Conservation (phyloP, 2,113 vertebrate species). For the Cochlearius cochlearius region DNA sequence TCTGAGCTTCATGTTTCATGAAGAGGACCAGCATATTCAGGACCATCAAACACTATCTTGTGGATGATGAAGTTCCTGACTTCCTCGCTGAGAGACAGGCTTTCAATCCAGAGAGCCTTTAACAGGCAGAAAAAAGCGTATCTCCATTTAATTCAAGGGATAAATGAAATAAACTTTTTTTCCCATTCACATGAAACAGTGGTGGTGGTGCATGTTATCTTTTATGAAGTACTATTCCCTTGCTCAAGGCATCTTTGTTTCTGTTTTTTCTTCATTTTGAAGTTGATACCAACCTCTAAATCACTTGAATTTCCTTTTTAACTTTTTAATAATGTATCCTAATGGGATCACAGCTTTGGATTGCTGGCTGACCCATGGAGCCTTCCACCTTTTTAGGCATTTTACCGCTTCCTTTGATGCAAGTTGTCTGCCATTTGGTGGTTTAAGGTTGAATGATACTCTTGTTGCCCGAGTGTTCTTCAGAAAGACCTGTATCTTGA, state of each 20-base stretch:
- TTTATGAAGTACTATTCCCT: not conserved
- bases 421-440: not conserved
- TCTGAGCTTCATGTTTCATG: not conserved
- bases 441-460: not conserved
- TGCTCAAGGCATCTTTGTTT: not conserved
- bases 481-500: not conserved
- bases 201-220: not conserved
- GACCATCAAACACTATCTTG: not conserved
- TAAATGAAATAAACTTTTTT: not conserved
- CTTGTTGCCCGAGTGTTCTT: not conserved
- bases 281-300: not conserved
- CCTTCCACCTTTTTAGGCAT: not conserved
- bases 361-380: not conserved
- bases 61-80: not conserved
- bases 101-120: not conserved
- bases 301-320: not conserved
- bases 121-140: not conserved
- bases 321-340: not conserved
- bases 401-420: not conserved
- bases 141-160: not conserved
- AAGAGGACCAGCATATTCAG: not conserved
- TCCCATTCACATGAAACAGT: not conserved
- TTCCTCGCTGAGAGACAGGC: not conserved
- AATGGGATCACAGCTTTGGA: not conserved
- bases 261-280: not conserved